Evolutionary conservation across 2,888 invertebrate genomes (phyloP), one percentile per base, ranked within the genome.

Genomic region (Sericinus montela): DNA sequence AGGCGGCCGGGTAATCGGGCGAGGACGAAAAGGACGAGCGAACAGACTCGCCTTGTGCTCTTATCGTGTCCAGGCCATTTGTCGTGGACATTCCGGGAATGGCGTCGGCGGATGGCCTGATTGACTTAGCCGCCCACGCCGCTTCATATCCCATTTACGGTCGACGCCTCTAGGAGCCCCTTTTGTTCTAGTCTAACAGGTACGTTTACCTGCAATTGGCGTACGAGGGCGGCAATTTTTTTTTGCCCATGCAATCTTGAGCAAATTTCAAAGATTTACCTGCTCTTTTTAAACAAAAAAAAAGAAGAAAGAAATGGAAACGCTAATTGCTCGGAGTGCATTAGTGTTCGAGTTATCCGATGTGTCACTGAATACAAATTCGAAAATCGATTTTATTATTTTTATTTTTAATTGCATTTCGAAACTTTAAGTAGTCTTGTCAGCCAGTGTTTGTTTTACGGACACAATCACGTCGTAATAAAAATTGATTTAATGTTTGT

Each of bases 61-160:
- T 86, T 86, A 85, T 85, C 84, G 76, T 64, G 62, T 60, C 67
- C 72, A 75, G 46, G 71, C 81, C 81, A 86, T 85, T 86, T 85
- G 86, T 81, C 74, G 82, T 72, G 70, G 76, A 77, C 84, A 84
- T 87, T 88, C 87, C 83, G 70, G 86, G 87, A 88, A 88, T 80
- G 78, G 79, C 32, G 32, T 32, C 32, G 82, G 75, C 84, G 86
- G 86, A 87, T 84, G 85, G 75, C 76, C 86, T 88, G 86, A 87
- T 87, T 87, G 87, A 86, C 84, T 80, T 28, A 39, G n/a, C 81
- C 86, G 86, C 87, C 88, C 81, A 88, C 87, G 76, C 82, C 74
- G 74, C 72, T 80, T 84, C 76, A 70, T 42, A 79, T 32, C 32
- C n/a, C 72, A 86, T 85, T 85, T 84, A 74, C 73, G 63, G 72